Evolutionary conservation across 2,888 invertebrate species (phyloP).

Genomic region (Tiliacea aurago): DNA sequence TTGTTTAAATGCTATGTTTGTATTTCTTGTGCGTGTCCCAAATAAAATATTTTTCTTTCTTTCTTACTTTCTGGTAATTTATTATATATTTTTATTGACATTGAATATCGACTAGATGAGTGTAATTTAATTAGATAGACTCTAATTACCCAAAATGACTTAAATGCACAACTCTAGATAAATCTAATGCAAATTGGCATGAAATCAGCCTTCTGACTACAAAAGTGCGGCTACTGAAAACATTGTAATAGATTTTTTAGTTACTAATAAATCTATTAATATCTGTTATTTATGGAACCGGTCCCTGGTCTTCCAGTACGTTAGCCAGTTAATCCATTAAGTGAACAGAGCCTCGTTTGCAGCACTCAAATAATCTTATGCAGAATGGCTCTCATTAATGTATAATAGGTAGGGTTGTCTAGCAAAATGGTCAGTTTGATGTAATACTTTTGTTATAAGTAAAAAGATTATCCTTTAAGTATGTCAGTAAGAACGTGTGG

Average conservation of each 20-base stretch:
- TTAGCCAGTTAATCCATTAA: constrained; percentile 48
- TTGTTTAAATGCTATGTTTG: too few relatives aligned
- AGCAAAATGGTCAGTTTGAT: background rate
- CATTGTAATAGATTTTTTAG: background rate
- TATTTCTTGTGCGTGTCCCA: too few relatives aligned
- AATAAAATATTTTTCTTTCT: too few relatives aligned
- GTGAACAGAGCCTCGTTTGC: constrained; percentile 40
- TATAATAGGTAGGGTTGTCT: constrained; percentile 39
- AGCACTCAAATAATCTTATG: constrained; percentile 52
- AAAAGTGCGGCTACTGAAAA: background rate
- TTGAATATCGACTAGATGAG: too few relatives aligned
- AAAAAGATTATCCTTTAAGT: too few relatives aligned
- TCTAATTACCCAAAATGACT: background rate
- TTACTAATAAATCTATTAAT: background rate
- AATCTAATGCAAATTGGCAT: background rate
- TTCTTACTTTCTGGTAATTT: too few relatives aligned
- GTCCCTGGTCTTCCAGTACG: constrained; percentile 21
- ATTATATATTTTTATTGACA: too few relatives aligned
- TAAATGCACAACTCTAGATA: background rate
- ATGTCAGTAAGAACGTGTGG: too few relatives aligned
- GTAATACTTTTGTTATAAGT: background rate
- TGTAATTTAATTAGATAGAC: too few relatives aligned
- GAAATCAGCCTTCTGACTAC: background rate
- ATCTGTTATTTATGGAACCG: constrained; percentile 9
- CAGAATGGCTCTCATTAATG: constrained; percentile 32